Evolutionary conservation across 35 echinoderm and acorn worm genomes (phyloP).

Genomic region (Hemicentrotus pulcherrimus): DNA sequence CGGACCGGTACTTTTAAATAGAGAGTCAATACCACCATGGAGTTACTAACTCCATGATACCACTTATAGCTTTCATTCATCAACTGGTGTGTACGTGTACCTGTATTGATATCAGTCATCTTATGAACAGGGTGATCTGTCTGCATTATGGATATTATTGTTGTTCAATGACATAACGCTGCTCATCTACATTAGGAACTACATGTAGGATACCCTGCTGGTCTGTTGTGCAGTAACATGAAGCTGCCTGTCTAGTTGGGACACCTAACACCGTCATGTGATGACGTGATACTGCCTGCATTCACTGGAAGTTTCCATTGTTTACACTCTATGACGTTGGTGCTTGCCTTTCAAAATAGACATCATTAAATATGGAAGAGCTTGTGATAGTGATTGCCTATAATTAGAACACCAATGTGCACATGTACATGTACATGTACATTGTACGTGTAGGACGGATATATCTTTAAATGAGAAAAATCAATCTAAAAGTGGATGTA

Average conservation of each 20-base stretch:
- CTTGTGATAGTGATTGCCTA: neutral
- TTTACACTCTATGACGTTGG: neutral
- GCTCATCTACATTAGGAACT: neutral
- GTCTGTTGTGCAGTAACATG: neutral
- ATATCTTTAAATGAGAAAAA: too few species aligned
- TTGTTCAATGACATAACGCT: neutral
- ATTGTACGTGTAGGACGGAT: too few species aligned
- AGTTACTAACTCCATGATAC: too few species aligned
- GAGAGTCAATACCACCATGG: too few species aligned
- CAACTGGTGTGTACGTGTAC: neutral
- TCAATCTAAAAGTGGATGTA: too few species aligned
- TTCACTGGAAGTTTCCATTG: neutral
- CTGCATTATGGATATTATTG: neutral
- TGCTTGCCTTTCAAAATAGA: neutral
- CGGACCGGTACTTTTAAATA: too few species aligned
- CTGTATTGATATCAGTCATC: neutral
- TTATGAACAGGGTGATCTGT: neutral
- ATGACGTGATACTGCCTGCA: conserved; percentile 6
- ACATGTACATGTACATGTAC: too few species aligned
- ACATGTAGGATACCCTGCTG: neutral
- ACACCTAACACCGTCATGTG: neutral
- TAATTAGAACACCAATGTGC: too few species aligned
- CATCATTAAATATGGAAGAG: neutral
- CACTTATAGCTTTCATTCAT: neutral
- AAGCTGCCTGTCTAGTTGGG: neutral